A percentile compares a stretch with the other conserved stretches of the same genome.
Evolutionary conservation across 2,888 invertebrate species (phyloP).

Genomic region (Synergus japonicus): DNA sequence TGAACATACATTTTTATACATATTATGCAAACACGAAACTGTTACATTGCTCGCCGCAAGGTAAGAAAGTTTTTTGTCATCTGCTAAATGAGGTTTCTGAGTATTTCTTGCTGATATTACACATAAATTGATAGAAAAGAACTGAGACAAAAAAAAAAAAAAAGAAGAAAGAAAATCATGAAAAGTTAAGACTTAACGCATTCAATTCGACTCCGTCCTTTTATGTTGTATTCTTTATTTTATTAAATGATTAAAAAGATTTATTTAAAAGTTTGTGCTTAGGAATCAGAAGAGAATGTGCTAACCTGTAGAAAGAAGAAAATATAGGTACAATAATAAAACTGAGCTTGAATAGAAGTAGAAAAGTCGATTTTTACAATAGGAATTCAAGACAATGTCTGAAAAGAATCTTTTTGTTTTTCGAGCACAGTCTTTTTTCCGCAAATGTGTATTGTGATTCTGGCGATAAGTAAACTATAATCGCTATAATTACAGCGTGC

Average conservation of each 20-base stretch:
- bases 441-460: constrained; percentile 47
- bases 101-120: neutral
- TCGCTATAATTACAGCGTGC: constrained; percentile 49
- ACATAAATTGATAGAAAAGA: constrained; percentile 1
- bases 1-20: constrained; percentile 11
- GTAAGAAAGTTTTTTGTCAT: constrained; percentile 35
- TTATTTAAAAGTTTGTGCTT: neutral
- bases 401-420: constrained; percentile 19
- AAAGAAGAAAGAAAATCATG: neutral
- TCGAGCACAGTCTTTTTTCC: constrained; percentile 39
- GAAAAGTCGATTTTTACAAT: neutral
- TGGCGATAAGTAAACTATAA: constrained; percentile 46
- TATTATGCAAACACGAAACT: constrained; percentile 31
- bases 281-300: neutral
- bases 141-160: neutral
- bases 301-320: neutral
- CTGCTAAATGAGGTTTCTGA: constrained; percentile 6
- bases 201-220: neutral
- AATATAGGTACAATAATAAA: neutral
- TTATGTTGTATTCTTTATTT: neutral
- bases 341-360: constrained; percentile 11
- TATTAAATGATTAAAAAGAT: neutral
- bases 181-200: neutral
- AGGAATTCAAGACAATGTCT: neutral
- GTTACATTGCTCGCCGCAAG: constrained; percentile 31